Evolutionary conservation across 2,797 vertebrate genomes (phyloP), one percentile per base, ranked within the genome.

Genomic region (Lemur catta): DNA sequence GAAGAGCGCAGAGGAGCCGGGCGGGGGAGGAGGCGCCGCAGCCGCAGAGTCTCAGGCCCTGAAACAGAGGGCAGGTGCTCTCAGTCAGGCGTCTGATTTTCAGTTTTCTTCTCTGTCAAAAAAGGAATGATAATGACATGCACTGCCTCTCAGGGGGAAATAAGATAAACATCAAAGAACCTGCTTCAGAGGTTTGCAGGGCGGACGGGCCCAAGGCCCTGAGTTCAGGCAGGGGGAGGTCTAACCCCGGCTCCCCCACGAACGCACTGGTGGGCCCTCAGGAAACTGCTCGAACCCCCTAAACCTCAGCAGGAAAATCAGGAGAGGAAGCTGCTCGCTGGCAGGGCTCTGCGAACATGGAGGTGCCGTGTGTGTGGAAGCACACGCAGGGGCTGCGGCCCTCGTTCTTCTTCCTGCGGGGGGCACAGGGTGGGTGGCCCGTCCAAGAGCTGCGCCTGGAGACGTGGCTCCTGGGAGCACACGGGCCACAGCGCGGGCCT

Each of bases 381-480:
- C 35, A 12, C 55, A 20, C 5, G 1, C 12, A 2, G 33, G 30
- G 22, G 48, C 2, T 0, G 28, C 12, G 18, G 33, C 57, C 72
- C 15, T 5, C 5, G 9, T n/a, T 33, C 2, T 0, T 24, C 63
- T 30, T 12, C 50, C 50, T 55, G 7, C n/a, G 17, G n/a, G 18
- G 33, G 17, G 8, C 63, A 10, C n/a, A 20, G 63, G 52, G 52
- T 7, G 20, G 50, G 52, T 55, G 52, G 52, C 80, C 28, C 4
- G 2, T 12, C 59, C 14, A 41, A 59, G 81, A 48, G 43, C 15
- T 0, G 11, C n/a, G 9, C 0, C 2, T 61, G 52, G 65, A 72
- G 30, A n/a, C 4, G 12, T 0, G 6, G 3, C 38, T 33, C 41
- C 1, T 0, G 61, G 18, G 26, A 41, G 8, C 15, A 9, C 10